Evolutionary conservation across 2,113 vertebrate genomes (phyloP), one percentile per base, ranked within the genome.

Genomic region (Channa maculata): DNA sequence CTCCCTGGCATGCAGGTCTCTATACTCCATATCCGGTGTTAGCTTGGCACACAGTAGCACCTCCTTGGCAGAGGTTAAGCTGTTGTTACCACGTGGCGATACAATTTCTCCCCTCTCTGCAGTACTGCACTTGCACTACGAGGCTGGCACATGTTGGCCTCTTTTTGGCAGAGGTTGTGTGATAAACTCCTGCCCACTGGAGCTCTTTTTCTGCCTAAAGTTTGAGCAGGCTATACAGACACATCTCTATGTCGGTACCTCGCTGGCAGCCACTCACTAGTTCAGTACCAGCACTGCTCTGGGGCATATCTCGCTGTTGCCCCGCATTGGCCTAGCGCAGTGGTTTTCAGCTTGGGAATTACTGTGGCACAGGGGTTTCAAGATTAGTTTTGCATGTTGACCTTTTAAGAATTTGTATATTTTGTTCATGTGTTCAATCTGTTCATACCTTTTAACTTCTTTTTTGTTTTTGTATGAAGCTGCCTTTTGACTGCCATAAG

Each of bases 61-160:
- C 67, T 54, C 57, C 52, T 64, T 86, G 83, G 77, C 79, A 77
- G 77, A 70, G 77, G 76, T 85, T 86, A 89, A 85, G 81, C 65
- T 89, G 75, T 84, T 85, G 59, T 48, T 77, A 71, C 71, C 75
- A 75, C 62, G 77, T 62, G 67, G 84, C 77, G 80, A 76, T 85
- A 54, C 78, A 67, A 78, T 71, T 65, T 81, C 46, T 60, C 83
- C 59, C 72, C 68, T 71, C 71, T 70, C 65, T 34, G 10, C 86
- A 53, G 78, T 58, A 43, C 64, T 68, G 66, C 59, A 50, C 66
- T 83, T 80, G 64, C 78, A 80, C 79, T 84, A 77, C 75, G 55
- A 38, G 66, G 63, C 66, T 90, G 80, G 84, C 80, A 84, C 80
- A 75, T 60, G 50, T 55, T 71, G 68, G 74, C 49, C 63, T 79